Evolutionary conservation across 2,888 invertebrate species (phyloP), one percentile per base, ranked within the genome.

Genomic region (Habrosyne pyritoides): DNA sequence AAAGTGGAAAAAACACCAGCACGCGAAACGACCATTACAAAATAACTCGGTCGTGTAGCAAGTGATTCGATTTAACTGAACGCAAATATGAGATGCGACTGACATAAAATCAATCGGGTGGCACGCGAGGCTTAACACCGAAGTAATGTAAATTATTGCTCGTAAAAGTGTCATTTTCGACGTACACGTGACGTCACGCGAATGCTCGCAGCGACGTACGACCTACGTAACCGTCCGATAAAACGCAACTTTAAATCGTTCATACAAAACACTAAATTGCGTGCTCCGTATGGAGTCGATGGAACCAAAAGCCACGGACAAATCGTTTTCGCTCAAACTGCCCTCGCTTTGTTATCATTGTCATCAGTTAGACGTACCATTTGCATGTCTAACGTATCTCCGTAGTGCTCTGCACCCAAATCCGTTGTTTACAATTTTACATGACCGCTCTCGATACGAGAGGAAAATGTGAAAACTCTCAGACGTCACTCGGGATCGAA

Each of bases 131-230:
- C 86, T 86, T 85, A 85, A 89, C 89, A 88, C 88, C 88, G 84
- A 86, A 88, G 89, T 89, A 89, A 89, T 88, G 89, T 91, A 91
- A 91, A 91, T 91, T 89, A 91, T 91, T 84, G 84, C 89, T 89
- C 89, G 88, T 91, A 91, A 91, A 91, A 87, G 86, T 91, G 91
- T 91, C 91, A 90, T 92, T 90, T 89, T 87, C 85, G 88, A 87
- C 87, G 86, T 88, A 84, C 84, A 81, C 81, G 89, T 91, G 91
- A 91, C 91, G 91, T 91, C 89, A 91, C 75, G 61, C 69, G 63
- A 66, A 58, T 56, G 65, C 57, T 60, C 63, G 66, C 69, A 75
- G 72, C 67, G 75, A 65, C 72, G 63, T 63, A 75, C 70, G 63
- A 70, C 62, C 64, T 55, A 53, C 63, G 54, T 54, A 56, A 57